Evolutionary conservation across 2,113 vertebrate species (phyloP).

Genomic region (Arizona elegans): DNA sequence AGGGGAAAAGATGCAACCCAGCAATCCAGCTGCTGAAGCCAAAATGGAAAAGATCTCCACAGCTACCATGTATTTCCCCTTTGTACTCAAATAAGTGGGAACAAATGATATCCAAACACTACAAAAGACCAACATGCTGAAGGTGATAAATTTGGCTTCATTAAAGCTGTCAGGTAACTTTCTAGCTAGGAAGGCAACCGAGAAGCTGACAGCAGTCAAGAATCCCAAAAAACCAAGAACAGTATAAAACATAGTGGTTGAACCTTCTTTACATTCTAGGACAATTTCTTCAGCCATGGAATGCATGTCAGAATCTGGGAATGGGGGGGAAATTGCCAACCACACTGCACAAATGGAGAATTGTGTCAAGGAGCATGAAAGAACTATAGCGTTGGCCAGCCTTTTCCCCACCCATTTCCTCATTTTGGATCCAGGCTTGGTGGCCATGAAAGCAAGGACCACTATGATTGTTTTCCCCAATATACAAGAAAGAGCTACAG

Average conservation of each 20-base stretch:
- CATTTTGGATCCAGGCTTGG: neutral
- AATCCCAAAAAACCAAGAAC: neutral
- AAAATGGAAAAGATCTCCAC: neutral
- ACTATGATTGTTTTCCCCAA: neutral
- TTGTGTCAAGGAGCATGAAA: neutral
- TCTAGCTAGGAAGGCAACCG: no score
- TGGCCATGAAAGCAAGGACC: neutral
- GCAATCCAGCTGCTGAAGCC: neutral
- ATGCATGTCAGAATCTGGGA: neutral
- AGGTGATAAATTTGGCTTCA: no score
- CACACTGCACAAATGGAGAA: neutral
- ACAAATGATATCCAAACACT: neutral
- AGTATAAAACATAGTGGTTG: neutral
- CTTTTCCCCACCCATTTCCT: neutral
- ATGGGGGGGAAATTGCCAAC: neutral
- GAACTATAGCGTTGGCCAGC: neutral
- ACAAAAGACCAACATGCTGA: no score
- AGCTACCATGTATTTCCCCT: neutral
- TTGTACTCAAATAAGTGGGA: neutral
- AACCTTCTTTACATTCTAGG: neutral
- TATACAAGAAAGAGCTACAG: neutral
- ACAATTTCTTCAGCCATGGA: neutral
- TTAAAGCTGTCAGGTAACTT: no score
- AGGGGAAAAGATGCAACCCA: neutral
- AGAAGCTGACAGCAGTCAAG: no score